Evolutionary conservation across 2,888 invertebrate genomes (phyloP).

Genomic region (Ceriagrion tenellum): DNA sequence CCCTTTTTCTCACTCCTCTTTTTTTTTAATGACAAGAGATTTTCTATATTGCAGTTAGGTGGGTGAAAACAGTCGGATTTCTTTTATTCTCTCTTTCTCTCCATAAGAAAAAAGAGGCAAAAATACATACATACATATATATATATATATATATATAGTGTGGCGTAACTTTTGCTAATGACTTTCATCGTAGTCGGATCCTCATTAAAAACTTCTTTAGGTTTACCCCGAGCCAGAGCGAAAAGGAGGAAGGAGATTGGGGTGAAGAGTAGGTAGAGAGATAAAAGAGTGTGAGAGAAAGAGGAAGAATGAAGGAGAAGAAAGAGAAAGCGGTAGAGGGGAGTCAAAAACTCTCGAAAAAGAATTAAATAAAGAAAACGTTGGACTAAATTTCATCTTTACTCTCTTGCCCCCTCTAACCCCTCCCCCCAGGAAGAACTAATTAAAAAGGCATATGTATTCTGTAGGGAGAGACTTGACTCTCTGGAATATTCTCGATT

Average conservation of each 20-base stretch:
- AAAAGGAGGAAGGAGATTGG: slow-evolving; percentile 9
- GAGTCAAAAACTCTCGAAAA: neutral
- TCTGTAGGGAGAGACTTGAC: slow-evolving; percentile 48
- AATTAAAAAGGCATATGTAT: slow-evolving; percentile 63
- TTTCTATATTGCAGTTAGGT: slow-evolving; percentile 65
- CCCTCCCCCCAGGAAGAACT: slow-evolving; percentile 53
- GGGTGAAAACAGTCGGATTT: slow-evolving; percentile 54
- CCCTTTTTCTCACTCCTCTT: neutral
- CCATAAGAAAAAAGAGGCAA: slow-evolving; percentile 44
- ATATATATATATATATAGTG: slow-evolving; percentile 46
- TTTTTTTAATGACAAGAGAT: slow-evolving; percentile 62
- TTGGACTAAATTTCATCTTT: slow-evolving; percentile 55
- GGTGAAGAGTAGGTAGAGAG: slow-evolving; percentile 13
- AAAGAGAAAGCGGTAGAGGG: neutral
- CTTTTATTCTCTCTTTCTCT: neutral
- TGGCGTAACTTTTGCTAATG: slow-evolving; percentile 66
- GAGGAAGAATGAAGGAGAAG: neutral
- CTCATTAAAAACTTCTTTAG: slow-evolving; percentile 67
- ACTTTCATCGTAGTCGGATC: slow-evolving; percentile 66
- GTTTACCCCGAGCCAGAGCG: slow-evolving; percentile 43
- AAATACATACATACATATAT: neutral
- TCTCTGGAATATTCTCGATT: slow-evolving; percentile 45
- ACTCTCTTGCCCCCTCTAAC: neutral
- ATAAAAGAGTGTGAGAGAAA: neutral
- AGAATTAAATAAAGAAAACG: neutral